Percentiles rank a stretch among this genome's conserved stretches.
Evolutionary conservation across 1,140 invertebrate genomes (phyloP).

Genomic region (Stenopsyche tienmushanensis): DNA sequence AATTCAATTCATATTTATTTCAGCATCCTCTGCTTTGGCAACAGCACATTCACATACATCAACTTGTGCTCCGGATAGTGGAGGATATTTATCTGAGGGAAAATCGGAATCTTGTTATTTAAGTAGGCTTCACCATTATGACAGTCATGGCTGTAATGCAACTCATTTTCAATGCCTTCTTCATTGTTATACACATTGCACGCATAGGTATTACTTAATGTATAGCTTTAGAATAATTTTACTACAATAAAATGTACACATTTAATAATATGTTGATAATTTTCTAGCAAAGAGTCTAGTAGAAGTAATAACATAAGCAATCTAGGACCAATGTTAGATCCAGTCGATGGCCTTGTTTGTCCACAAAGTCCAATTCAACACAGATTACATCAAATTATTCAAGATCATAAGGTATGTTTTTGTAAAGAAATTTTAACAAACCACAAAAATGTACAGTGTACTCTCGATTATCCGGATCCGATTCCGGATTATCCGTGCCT

Average conservation of each 20-base stretch:
- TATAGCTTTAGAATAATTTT: neutral
- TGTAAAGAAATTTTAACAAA: no score
- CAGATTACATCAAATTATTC: conserved; percentile 75
- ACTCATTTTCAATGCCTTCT: conserved; percentile 20
- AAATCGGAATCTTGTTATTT: conserved; percentile 15
- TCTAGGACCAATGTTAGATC: conserved; percentile 43
- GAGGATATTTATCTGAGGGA: neutral
- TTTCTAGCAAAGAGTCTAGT: neutral
- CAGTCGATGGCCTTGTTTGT: conserved; percentile 77
- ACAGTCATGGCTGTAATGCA: conserved; percentile 16
- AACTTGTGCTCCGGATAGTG: neutral
- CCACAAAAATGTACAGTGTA: no score
- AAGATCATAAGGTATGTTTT: conserved; percentile 76
- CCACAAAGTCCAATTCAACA: conserved; percentile 77
- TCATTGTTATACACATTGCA: conserved; percentile 23
- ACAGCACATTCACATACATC: neutral
- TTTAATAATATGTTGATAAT: neutral
- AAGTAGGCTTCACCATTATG: conserved; percentile 11
- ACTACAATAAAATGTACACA: no score
- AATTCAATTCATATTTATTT: conserved; percentile 13
- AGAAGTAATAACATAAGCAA: neutral
- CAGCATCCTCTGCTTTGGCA: neutral
- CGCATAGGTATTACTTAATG: conserved; percentile 5
- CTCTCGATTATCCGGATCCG: no score
- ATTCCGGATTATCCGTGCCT: no score